Evolutionary conservation across 1,140 invertebrate species (phyloP), one percentile per base, ranked within the genome.

Genomic region (Ganaspis sp.): DNA sequence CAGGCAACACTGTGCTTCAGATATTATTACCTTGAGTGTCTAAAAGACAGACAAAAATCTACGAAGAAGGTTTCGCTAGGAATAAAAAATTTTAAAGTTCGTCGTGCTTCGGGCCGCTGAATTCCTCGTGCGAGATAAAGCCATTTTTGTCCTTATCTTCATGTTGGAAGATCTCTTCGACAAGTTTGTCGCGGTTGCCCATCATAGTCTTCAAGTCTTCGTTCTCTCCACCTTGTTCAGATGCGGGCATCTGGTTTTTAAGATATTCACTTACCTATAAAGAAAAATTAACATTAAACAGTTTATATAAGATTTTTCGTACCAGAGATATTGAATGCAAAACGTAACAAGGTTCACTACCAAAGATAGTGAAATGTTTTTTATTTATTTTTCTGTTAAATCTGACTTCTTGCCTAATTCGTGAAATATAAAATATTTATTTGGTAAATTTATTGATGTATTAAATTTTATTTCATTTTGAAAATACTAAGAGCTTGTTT

Each of bases 131-230:
- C 72, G 97, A 98, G 83, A 99, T 99, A 92, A 95, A 97, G 40
- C 98, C 98, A 87, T 98, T 98, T 90, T 97, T 97, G 89, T 98
- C 97, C 88, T 96, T 96, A 88, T 98, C 97, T 91, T 99, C 98
- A 87, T 99, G 97, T 88, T 98, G 96, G 94, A 99, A 99, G 81
- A 99, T 98, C 86, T 98, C 97, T 88, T 98, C 97, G 1, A 99
- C 96, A 21, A 99, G 93, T 88, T 98, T 97, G 87, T 98, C 97
- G 88, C 98, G 96, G 85, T 98, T 96, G 70, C 94, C 95, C 34
- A 97, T 86, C 94, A 97, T 96, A 84, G 95, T 95, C 85, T 96
- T 96, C 77, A 97, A 92, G 84, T 97, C 96, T 9, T 96, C 95
- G 70, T 93, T 95, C 54, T 92, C 92, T 69, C 92, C 93, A 4